phyloP scores from a whole-genome alignment of 2,797 vertebrate genomes.

The Rhinatrema bivittatum region DNA sequence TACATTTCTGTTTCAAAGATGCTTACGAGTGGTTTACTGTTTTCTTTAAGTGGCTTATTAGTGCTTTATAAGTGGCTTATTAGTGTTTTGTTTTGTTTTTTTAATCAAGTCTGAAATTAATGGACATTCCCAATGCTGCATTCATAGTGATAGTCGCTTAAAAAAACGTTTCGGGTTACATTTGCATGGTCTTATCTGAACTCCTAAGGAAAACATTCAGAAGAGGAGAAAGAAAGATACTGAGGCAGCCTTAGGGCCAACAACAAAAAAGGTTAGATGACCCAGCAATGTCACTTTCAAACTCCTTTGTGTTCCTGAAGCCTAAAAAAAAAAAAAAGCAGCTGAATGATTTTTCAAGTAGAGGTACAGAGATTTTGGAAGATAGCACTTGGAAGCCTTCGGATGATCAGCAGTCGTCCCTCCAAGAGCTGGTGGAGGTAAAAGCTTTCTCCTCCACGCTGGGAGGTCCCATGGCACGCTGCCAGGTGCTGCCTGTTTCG shows the following conservation, averaged over 20 bases:
- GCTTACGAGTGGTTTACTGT: too few species aligned
- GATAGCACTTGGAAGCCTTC: constrained; percentile 32
- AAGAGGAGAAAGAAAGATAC: constrained; percentile 23
- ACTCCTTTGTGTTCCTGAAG: constrained; percentile 22
- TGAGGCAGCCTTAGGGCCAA: constrained; percentile 31
- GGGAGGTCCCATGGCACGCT: constrained; percentile 15
- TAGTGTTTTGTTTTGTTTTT: too few species aligned
- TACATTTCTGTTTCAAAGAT: too few species aligned
- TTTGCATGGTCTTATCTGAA: too few species aligned
- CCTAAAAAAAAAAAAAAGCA: constrained; percentile 37
- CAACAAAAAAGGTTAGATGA: constrained; percentile 7
- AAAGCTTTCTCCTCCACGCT: background rate
- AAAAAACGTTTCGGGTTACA: too few species aligned
- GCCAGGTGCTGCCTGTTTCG: constrained; percentile 26
- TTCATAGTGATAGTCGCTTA: too few species aligned
- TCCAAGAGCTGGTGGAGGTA: background rate
- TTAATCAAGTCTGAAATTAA: too few species aligned
- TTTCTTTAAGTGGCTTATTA: too few species aligned
- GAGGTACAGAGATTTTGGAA: constrained; percentile 43
- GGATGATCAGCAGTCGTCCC: constrained; percentile 23
- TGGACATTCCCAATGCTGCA: too few species aligned
- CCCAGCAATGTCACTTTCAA: constrained; percentile 20
- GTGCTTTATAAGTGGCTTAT: too few species aligned
- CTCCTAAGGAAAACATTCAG: too few species aligned
- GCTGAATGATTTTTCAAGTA: constrained; percentile 41